Evolutionary conservation across 2,113 vertebrate genomes (phyloP), one percentile per base, ranked within the genome.

Genomic region (Pyrgilauda ruficollis): DNA sequence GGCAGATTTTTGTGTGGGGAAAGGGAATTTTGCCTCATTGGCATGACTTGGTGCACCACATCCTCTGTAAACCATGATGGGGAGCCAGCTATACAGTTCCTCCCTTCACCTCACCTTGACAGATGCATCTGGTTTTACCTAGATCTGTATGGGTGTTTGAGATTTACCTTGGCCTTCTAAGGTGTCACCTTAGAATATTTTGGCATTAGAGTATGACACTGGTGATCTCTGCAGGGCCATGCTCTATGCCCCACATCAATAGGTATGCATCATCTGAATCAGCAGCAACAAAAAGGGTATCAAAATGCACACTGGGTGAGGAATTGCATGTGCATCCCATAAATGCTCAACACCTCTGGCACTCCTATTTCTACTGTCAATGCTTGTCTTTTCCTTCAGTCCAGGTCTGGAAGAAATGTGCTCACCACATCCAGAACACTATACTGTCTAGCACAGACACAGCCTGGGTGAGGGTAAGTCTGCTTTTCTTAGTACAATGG

Each of bases 51-150:
- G 35, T 50, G 30, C 23, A 43, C 30, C 28, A 52, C 10, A 43
- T 41, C 28, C 24, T 35, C 47, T 1, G 0, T 11, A 62, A 62
- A 24, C 30, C 9, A 2, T 2, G 4, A 52, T 1, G 7, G 15
- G 15, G 23, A 81, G 14, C 17, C 41, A 79, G 39, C 58, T 52
- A 21, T 21, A 46, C 37, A n/a, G 33, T 4, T 93, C 74, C 47
- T 90, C 70, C 59, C n/a, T 85, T 82, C 31, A 35, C 22, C 84
- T 90, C 84, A 83, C 37, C 79, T 69, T 73, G 41, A 83, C 35
- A 90, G 33, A 87, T 11, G 31, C 15, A 59, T 59, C 70, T 64
- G 35, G 35, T 43, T 91, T 63, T 24, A 75, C 44, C 31, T 49
- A 69, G 66, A 52, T 28, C 62, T 30, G 4, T 14, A 31, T 0